phyloP scores from a whole-genome alignment of 2,888 invertebrate genomes.

The Noctua fimbriata region DNA sequence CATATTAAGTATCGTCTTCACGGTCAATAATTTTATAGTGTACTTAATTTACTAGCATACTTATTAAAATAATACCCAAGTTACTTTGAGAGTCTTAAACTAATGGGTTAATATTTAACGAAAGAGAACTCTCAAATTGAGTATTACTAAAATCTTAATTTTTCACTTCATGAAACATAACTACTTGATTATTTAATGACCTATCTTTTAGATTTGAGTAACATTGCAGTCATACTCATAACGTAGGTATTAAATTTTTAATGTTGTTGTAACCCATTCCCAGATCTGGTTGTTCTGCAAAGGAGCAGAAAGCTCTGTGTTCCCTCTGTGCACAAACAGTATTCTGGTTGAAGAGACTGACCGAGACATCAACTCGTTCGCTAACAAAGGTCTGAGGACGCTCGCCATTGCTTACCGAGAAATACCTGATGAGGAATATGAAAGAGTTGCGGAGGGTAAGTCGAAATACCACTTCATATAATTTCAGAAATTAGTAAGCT shows the following conservation, averaged over 20 bases:
- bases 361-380: conserved; percentile 89
- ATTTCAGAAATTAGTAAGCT: no score
- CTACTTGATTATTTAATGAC: background rate
- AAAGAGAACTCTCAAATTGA: background rate
- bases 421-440: conserved; percentile 92
- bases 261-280: background rate
- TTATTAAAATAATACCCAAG: background rate
- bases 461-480: conserved; percentile 19
- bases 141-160: background rate
- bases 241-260: background rate
- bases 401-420: conserved; percentile 94
- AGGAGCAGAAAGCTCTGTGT: conserved; percentile 95
- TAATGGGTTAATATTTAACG: background rate
- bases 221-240: background rate
- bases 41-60: background rate
- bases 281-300: conserved; percentile 94
- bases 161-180: background rate
- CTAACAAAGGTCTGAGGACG: conserved; percentile 94
- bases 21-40: background rate
- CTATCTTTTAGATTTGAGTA: background rate
- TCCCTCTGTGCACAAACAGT: conserved; percentile 91
- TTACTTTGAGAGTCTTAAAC: background rate
- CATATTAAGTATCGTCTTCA: background rate
- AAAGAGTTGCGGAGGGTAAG: conserved; percentile 89
- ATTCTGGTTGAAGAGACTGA: conserved; percentile 86